These are phyloP conservation scores for Brachyistius frenatus DNA, from an alignment of 2,113 vertebrate genomes.

Conservation along the genomic window DNA sequence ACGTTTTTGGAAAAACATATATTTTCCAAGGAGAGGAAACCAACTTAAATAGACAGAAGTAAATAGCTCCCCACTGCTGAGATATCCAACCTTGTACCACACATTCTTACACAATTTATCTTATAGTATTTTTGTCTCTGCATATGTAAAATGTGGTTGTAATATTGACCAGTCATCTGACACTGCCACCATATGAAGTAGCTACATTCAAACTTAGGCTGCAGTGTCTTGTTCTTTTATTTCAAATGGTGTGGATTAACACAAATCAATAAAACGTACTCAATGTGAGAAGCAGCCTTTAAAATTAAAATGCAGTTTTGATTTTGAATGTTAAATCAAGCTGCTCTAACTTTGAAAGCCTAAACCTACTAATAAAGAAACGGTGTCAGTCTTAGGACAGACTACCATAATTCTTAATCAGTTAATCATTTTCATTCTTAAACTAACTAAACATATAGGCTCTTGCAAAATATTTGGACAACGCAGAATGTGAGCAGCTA, in stretches of 20 bases:
- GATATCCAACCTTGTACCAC: neutral
- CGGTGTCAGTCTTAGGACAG: neutral
- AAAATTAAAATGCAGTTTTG: neutral
- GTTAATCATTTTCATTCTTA: neutral
- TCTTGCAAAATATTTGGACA: neutral
- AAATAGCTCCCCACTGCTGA: too few relatives aligned
- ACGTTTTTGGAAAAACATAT: too few relatives aligned
- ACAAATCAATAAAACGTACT: neutral
- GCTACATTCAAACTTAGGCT: neutral
- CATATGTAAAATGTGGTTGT: neutral
- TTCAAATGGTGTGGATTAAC: neutral
- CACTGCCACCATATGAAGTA: neutral
- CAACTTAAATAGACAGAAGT: too few relatives aligned
- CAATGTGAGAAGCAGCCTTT: neutral
- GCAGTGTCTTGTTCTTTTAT: neutral
- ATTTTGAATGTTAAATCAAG: neutral
- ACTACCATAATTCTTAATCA: neutral
- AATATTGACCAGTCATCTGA: neutral
- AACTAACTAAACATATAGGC: neutral
- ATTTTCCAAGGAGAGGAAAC: too few relatives aligned
- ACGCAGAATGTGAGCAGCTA: slow-evolving; percentile 1
- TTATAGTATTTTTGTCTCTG: neutral
- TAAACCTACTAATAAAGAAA: neutral
- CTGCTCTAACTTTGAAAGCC: neutral
- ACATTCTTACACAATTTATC: too few relatives aligned